Percentiles rank a stretch among this genome's conserved stretches.
Evolutionary conservation across 2,888 invertebrate genomes (phyloP).

Genomic region (Lasioglossum pauxillum): DNA sequence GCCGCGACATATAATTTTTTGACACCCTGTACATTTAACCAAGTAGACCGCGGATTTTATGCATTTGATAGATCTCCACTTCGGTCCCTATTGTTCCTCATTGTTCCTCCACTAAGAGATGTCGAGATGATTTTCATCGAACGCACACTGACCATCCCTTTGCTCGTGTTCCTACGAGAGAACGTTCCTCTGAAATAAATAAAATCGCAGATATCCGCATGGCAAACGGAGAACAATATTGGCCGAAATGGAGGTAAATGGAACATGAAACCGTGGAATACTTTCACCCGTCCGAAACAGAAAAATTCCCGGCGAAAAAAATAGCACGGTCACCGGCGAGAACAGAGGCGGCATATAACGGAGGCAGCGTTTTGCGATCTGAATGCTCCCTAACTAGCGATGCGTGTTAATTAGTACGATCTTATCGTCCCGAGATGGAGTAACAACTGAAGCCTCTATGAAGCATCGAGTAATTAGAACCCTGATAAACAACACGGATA

Average conservation of each 20-base stretch:
- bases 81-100: no score
- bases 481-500: slow-evolving; percentile 33
- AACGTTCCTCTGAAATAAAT: neutral
- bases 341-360: slow-evolving; percentile 4
- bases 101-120: no score
- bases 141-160: neutral
- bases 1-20: no score
- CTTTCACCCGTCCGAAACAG: slow-evolving; percentile 9
- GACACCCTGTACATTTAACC: no score
- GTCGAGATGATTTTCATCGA: neutral
- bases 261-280: neutral
- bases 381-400: slow-evolving; percentile 34
- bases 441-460: slow-evolving; percentile 21
- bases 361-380: slow-evolving; percentile 19
- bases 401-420: slow-evolving; percentile 50
- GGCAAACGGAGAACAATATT: neutral
- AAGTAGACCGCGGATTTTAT: no score
- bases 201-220: neutral
- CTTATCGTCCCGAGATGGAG: slow-evolving; percentile 30
- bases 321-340: neutral
- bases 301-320: neutral
- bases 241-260: neutral
- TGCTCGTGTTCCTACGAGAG: neutral
- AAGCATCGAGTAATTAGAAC: slow-evolving; percentile 29
- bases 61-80: no score